Base-by-base conservation (phyloP, 2,888 invertebrate genomes). In the Oscheius onirici region DNA sequence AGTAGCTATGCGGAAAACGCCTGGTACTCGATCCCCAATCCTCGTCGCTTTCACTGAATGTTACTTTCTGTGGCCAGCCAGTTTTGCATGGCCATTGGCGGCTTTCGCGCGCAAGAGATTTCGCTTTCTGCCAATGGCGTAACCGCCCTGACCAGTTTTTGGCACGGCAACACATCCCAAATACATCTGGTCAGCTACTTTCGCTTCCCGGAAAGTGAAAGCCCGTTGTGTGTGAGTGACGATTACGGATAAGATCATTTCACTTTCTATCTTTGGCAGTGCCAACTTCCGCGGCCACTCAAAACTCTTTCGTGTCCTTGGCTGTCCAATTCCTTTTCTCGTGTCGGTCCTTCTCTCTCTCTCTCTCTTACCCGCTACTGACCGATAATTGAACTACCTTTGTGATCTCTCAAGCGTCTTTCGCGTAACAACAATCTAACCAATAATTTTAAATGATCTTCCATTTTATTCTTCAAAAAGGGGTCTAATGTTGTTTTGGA, bases 101-200 rank as follows among this genome's bases (percentile, higher is more conserved):
- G 63, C 63, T 63, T 63, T 63, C 63, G 49, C 63, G 26, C 63
- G 63, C 66, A 34, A 8, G 5, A 34, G 66, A 66, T 66, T 66
- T 66, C 66, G 20, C 66, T 54, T 66, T 66, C 52, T 54, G 51
- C 40, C 46, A 58, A 69, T 69, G 69, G 69, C 69, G 69, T 58
- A 69, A 69, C 69, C 69, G 41, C 60, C 69, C 69, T 69, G 69
- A 69, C 69, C 69, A 69, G 69, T 69, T 69, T 69, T 58, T 26
- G 28, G 26, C 52, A 51, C 41, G 40, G 66, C 66, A 66, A 66
- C 51, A 66, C 51, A 54, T 54, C 51, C 66, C 54, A 66, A 54
- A 66, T 66, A 66, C 66, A 66, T 63, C 63, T 66, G 66, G 66
- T 66, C 66, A 66, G 66, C 51, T 66, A 66, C 66, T 66, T 66